Evolutionary conservation across 2,888 invertebrate species (phyloP).

Genomic region (Chymomyza amoena): DNA sequence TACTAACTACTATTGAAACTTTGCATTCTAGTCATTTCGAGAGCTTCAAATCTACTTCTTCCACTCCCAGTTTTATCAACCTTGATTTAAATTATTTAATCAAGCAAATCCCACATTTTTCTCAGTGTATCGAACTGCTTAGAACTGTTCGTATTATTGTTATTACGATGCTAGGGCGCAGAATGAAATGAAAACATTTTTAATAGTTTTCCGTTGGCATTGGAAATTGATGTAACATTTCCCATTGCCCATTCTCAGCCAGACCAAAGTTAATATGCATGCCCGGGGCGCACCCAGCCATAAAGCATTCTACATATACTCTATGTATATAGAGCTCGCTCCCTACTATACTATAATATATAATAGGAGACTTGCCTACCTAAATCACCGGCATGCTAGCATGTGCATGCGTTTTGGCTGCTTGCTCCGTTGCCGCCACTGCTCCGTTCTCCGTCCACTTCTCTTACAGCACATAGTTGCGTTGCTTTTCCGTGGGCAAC

Average conservation of each 20-base stretch:
- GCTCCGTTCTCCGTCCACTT: neutral
- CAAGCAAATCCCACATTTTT: neutral
- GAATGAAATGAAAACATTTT: slow-evolving; percentile 52
- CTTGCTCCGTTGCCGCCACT: neutral
- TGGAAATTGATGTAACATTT: slow-evolving; percentile 41
- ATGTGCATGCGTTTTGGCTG: neutral
- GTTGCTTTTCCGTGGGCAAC: slow-evolving; percentile 77
- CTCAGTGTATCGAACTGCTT: slow-evolving; percentile 22
- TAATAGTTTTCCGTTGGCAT: slow-evolving; percentile 51
- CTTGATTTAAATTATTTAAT: too few relatives aligned
- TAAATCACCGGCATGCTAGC: neutral
- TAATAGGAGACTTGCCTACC: neutral
- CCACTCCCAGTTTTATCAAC: too few relatives aligned
- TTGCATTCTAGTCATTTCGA: too few relatives aligned
- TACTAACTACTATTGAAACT: too few relatives aligned
- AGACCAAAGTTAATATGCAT: slow-evolving; percentile 10
- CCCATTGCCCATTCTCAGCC: slow-evolving; percentile 8
- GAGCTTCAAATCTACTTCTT: too few relatives aligned
- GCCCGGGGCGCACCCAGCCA: neutral
- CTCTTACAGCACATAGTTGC: slow-evolving; percentile 71
- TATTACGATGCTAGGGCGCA: slow-evolving; percentile 19
- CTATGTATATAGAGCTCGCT: neutral
- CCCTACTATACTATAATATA: slow-evolving; percentile 22
- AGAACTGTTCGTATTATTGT: neutral
- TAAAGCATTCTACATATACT: neutral